These are phyloP conservation scores for Nylanderia fulva DNA, from an alignment of 1,140 invertebrate genomes.

Conservation along the genomic window DNA sequence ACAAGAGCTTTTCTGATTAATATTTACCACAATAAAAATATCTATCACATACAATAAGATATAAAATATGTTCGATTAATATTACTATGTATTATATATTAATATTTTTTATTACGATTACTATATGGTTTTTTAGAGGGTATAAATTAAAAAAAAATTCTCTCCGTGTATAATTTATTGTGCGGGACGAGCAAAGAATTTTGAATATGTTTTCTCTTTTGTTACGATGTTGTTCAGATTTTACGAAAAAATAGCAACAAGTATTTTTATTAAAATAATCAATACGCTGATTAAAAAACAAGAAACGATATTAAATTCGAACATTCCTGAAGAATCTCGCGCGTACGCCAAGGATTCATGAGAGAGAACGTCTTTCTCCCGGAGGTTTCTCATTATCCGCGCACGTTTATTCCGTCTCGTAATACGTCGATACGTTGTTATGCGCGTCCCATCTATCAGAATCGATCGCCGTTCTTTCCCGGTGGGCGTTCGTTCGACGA, in stretches of 20 bases:
- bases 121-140: no score
- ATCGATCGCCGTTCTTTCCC: slow-evolving; percentile 82
- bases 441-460: slow-evolving; percentile 78
- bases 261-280: background rate
- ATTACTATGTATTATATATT: no score
- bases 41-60: no score
- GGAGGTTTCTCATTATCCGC: slow-evolving; percentile 14
- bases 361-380: slow-evolving; percentile 13
- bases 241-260: background rate
- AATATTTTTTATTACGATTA: no score
- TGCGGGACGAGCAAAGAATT: background rate
- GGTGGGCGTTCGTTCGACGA: slow-evolving; percentile 81
- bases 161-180: background rate
- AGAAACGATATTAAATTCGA: background rate
- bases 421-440: slow-evolving; percentile 75
- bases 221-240: background rate
- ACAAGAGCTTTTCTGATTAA: no score
- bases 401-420: slow-evolving; percentile 64
- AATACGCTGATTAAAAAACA: background rate
- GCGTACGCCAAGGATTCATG: slow-evolving; percentile 17
- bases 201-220: background rate
- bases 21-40: no score
- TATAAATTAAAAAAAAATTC: no score
- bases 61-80: no score
- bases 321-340: background rate